phyloP scores from a whole-genome alignment of 2,888 invertebrate species.

The Andrena bicolor region DNA sequence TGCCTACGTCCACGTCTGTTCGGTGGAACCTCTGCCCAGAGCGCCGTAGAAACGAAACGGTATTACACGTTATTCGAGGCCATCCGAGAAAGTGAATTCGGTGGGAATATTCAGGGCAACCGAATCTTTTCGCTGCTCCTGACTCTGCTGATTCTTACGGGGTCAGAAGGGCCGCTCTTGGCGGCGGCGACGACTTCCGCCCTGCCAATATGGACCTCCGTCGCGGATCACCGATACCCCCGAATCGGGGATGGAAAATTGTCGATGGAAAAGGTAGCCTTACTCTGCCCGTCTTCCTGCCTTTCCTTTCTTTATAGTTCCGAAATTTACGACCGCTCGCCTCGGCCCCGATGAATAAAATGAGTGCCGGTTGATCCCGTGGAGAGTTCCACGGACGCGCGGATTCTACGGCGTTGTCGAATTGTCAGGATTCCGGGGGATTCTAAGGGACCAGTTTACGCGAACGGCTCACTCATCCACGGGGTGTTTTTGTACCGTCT shows the following conservation, averaged over 20 bases:
- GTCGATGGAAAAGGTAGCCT: background rate
- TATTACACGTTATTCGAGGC: constrained; percentile 30
- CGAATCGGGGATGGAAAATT: constrained; percentile 17
- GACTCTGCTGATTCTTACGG: background rate
- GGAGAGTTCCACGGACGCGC: constrained; percentile 5
- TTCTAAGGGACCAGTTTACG: constrained; percentile 34
- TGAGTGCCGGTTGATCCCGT: background rate
- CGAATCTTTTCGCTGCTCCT: constrained; percentile 26
- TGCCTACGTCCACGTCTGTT: constrained; percentile 42
- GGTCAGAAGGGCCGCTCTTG: background rate
- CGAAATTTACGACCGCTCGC: constrained; percentile 17
- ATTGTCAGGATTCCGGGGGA: constrained; percentile 29
- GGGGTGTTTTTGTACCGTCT: constrained; percentile 21
- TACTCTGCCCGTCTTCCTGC: background rate
- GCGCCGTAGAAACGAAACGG: constrained; percentile 10
- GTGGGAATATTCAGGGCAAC: constrained; percentile 19
- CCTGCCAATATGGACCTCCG: constrained; percentile 5
- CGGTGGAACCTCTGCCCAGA: constrained; percentile 17
- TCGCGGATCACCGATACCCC: background rate
- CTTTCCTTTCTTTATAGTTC: background rate
- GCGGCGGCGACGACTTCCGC: background rate
- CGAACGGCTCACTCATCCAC: constrained; percentile 8
- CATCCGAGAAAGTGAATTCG: constrained; percentile 22
- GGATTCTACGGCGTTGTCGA: constrained; percentile 14
- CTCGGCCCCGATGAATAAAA: constrained; percentile 7